Conservation (phyloP, 2,888 invertebrate genomes). For the Drosophila lutescens region DNA sequence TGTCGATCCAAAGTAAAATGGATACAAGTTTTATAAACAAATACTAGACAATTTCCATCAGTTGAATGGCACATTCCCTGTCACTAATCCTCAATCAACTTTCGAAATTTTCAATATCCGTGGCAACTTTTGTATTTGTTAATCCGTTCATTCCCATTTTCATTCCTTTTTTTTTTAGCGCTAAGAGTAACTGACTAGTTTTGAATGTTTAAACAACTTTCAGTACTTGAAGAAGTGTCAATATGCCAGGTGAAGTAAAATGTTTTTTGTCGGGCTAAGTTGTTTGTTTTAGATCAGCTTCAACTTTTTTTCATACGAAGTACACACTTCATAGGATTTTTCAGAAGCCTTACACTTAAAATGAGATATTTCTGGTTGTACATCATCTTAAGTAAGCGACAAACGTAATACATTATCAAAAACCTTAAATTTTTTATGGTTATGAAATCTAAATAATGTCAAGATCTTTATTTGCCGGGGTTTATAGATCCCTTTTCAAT, state of each 20-base stretch:
- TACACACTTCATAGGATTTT: too few species aligned
- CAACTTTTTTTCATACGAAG: neutral
- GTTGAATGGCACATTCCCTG: neutral
- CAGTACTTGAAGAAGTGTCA: conserved; percentile 7
- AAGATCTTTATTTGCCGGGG: neutral
- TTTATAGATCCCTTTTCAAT: neutral
- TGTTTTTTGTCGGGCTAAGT: neutral
- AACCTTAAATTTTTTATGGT: too few species aligned
- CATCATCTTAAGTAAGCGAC: too few species aligned
- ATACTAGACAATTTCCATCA: neutral
- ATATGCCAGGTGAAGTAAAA: neutral
- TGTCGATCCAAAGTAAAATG: conserved; percentile 37
- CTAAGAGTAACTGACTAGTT: neutral
- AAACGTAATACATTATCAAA: too few species aligned
- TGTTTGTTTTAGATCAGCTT: neutral
- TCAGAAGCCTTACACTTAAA: too few species aligned
- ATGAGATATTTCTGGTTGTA: too few species aligned
- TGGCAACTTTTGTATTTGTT: neutral
- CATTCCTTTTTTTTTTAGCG: neutral
- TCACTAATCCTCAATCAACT: neutral
- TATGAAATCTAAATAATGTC: too few species aligned
- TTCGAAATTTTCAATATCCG: conserved; percentile 1
- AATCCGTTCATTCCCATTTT: neutral
- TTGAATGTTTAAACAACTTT: conserved; percentile 21
- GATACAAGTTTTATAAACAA: neutral